Conservation (phyloP, 2,797 vertebrate genomes). For the Chaetodon trifasciatus region DNA sequence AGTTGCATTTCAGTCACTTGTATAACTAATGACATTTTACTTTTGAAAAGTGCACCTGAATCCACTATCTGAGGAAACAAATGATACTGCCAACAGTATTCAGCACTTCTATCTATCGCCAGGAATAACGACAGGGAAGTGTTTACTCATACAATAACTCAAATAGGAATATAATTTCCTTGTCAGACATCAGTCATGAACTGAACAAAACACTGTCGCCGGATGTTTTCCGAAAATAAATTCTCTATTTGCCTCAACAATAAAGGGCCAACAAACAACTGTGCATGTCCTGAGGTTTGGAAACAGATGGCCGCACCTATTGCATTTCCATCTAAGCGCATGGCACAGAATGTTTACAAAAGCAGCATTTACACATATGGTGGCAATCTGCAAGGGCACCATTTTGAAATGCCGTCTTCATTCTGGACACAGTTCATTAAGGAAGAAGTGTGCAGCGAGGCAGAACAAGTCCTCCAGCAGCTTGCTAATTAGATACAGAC, state of each 20-base stretch:
- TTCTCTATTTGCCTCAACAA: slow-evolving; percentile 36
- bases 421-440: slow-evolving; percentile 56
- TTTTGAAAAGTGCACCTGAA: slow-evolving; percentile 1
- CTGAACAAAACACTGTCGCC: slow-evolving; percentile 33
- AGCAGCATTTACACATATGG: slow-evolving; percentile 66
- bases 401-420: slow-evolving; percentile 53
- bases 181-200: slow-evolving; percentile 40
- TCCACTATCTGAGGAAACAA: slow-evolving; percentile 13
- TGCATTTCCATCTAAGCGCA: slow-evolving; percentile 45
- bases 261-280: slow-evolving; percentile 43
- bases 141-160: slow-evolving; percentile 30
- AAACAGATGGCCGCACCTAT: slow-evolving; percentile 65
- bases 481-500: slow-evolving; percentile 69
- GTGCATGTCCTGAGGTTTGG: slow-evolving; percentile 24
- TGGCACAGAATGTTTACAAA: slow-evolving; percentile 55
- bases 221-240: slow-evolving; percentile 40
- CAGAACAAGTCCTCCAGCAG: slow-evolving; percentile 49
- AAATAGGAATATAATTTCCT: slow-evolving; percentile 26
- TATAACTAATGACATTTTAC: background rate
- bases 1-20: slow-evolving; percentile 6
- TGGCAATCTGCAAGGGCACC: slow-evolving; percentile 61
- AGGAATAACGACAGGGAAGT: slow-evolving; percentile 20
- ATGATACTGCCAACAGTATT: slow-evolving; percentile 24
- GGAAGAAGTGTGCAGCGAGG: slow-evolving; percentile 33
- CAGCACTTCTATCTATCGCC: slow-evolving; percentile 15